phyloP scores from a whole-genome alignment of 2,888 invertebrate genomes.

The Hydropsyche betteni region DNA sequence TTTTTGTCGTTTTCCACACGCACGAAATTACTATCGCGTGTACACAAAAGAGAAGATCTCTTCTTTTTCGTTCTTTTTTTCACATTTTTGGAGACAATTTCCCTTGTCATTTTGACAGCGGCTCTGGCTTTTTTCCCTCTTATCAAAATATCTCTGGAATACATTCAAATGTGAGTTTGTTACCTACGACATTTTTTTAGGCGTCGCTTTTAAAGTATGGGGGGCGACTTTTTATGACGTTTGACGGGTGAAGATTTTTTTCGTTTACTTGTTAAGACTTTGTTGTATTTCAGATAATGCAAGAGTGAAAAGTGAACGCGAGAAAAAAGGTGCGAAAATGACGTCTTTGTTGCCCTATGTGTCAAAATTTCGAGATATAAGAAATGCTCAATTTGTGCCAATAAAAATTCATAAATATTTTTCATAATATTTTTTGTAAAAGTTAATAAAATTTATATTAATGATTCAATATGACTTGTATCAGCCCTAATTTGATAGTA shows the following conservation, averaged over 20 bases:
- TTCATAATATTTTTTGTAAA: no score
- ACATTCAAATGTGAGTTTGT: constrained; percentile 39
- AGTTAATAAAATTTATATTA: no score
- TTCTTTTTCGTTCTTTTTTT: not conserved
- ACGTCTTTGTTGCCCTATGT: not conserved
- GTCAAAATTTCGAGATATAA: not conserved
- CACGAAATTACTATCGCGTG: not conserved
- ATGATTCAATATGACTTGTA: not conserved
- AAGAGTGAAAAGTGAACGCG: not conserved
- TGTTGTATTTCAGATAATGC: not conserved
- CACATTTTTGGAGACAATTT: constrained; percentile 37
- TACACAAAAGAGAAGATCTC: constrained; percentile 1
- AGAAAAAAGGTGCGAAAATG: constrained; percentile 19
- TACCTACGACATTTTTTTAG: constrained; percentile 33
- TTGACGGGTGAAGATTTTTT: constrained; percentile 50
- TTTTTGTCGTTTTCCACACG: not conserved
- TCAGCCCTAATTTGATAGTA: constrained; percentile 1
- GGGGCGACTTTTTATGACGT: constrained; percentile 46
- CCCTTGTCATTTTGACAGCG: constrained; percentile 44
- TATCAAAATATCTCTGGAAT: constrained; percentile 47
- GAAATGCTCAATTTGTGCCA: no score
- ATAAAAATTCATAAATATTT: no score
- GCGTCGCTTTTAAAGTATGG: constrained; percentile 36
- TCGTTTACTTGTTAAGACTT: not conserved
- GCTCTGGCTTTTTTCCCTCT: constrained; percentile 34